Base-by-base conservation (phyloP, 1,140 invertebrate genomes). In the Trachelipus rathkii region DNA sequence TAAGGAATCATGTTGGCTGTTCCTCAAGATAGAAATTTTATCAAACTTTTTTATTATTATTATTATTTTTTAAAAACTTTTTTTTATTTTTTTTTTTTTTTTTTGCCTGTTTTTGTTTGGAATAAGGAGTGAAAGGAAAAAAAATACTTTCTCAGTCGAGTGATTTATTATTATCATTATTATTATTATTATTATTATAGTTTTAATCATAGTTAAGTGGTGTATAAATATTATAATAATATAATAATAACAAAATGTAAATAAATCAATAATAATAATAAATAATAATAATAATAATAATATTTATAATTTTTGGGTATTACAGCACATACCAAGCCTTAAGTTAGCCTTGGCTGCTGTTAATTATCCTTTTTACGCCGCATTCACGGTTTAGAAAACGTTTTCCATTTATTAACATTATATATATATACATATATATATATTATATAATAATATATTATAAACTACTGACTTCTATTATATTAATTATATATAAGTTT, bases 51-150 rank as follows among this genome's bases (percentile, higher is more conserved):
- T 33, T 33, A 33, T 33, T 33, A n/a, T n/a, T n/a, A n/a, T 33
- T 6, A 33, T 33, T 33, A 33, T 33, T 33, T 81, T 75, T 44
- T 81, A 78, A 78, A 78, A 73, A 81, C 78, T n/a, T 68, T 69
- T 77, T 81, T 76, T 78, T 81, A 78, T 81, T n/a, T n/a, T n/a
- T n/a, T 76, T 81, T 81, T 81, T 2, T 60, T 33, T 78, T 81
- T 77, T 81, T 81, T 78, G n/a, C n/a, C 79, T 78, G 79, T 81
- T 78, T n/a, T 81, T 81, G 79, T 81, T 81, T 81, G 75, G 79
- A 76, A 77, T 77, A 81, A n/a, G 79, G 75, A 78, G 77, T 81
- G 77, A 72, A 77, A 78, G 77, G 71, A 76, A 74, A 76, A 76
- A 73, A 68, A 60, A 60, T 13, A 60, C 2, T 15, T 60, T 8